A percentile compares a stretch with the other conserved stretches of the same genome.
These are phyloP conservation scores for Danio albolineatus DNA, from an alignment of 2,797 vertebrate species.

Conservation along the genomic window DNA sequence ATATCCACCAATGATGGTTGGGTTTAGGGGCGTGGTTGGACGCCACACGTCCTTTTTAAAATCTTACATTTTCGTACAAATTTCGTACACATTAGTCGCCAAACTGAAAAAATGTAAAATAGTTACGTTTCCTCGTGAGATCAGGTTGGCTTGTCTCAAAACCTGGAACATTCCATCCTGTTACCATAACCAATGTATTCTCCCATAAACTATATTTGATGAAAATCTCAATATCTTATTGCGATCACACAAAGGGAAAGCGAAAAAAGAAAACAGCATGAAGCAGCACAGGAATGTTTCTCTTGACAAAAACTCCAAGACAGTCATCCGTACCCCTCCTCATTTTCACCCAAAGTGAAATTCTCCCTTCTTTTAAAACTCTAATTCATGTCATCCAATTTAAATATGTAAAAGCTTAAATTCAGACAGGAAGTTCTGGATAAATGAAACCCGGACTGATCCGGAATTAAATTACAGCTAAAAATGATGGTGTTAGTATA, in stretches of 20 bases:
- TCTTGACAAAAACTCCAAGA: conserved; percentile 44
- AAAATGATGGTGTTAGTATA: background rate
- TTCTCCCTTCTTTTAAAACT: background rate
- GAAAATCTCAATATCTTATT: background rate
- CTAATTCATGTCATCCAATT: background rate
- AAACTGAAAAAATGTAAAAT: no score
- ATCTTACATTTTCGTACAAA: no score
- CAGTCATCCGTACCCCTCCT: conserved; percentile 3
- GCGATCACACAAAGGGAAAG: no score
- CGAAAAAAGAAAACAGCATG: conserved; percentile 1
- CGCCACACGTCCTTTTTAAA: no score
- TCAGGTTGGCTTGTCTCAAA: background rate
- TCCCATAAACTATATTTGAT: background rate
- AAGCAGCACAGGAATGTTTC: conserved; percentile 36
- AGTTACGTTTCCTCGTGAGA: no score
- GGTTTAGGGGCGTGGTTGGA: no score
- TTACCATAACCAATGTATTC: background rate
- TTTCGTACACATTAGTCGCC: no score
- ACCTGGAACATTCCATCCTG: conserved; percentile 7
- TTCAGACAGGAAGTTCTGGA: background rate
- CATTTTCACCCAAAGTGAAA: conserved; percentile 51
- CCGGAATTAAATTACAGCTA: background rate
- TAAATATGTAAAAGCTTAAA: background rate
- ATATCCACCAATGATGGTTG: no score
- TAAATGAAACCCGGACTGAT: background rate